These are phyloP conservation scores for Cassiopea andromeda DNA, from an alignment of 30 jellyfish, hydroid and myxozoan genomes.

Conservation along the genomic window DNA sequence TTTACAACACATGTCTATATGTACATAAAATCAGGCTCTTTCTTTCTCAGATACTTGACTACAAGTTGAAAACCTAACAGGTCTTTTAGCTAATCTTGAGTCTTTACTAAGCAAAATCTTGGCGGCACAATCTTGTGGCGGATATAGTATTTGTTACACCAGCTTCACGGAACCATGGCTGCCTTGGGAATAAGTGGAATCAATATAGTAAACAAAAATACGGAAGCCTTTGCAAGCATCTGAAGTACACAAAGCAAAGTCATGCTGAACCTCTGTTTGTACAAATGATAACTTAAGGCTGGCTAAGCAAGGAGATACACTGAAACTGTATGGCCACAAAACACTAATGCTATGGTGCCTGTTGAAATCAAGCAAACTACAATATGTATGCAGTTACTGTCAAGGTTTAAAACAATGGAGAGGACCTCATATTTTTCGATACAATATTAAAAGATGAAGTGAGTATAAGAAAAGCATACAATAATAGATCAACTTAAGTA, in stretches of 20 bases:
- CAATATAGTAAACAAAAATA: constrained; percentile 4
- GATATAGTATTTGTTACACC: constrained; percentile 18
- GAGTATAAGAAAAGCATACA: background rate
- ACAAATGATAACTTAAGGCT: background rate
- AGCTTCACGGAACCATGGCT: constrained; percentile 61
- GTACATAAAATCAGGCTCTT: background rate
- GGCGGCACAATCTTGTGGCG: constrained; percentile 52
- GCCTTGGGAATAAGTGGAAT: constrained; percentile 69
- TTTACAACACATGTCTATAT: background rate
- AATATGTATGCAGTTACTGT: too few species aligned
- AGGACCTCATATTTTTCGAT: too few species aligned
- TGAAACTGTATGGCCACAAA: background rate
- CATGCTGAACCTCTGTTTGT: background rate
- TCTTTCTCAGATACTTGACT: background rate
- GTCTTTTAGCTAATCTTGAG: constrained; percentile 28
- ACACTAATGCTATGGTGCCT: background rate
- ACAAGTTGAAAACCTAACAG: background rate
- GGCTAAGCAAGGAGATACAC: background rate
- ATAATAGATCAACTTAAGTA: too few species aligned
- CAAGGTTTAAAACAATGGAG: too few species aligned
- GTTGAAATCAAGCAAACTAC: too few species aligned
- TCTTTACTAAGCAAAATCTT: constrained; percentile 9
- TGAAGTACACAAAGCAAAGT: background rate
- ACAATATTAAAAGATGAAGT: too few species aligned
- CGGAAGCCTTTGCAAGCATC: background rate